Evolutionary conservation across 2,113 vertebrate species (phyloP).

Genomic region (Nesogale talazaci): DNA sequence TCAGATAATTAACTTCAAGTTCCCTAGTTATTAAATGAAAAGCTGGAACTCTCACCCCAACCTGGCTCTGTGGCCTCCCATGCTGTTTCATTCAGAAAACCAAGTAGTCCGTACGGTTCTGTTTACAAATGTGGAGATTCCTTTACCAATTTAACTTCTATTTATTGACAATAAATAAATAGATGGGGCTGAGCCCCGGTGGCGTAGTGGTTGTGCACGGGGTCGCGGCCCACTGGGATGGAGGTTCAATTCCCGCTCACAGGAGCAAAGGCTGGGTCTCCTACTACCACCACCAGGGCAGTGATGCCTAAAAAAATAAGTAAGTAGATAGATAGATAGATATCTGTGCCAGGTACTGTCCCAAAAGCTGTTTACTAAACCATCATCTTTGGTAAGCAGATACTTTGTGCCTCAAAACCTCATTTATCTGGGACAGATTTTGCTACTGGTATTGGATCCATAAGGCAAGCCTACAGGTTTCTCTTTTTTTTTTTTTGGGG

Average conservation of each 20-base stretch:
- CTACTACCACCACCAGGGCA: too few relatives aligned
- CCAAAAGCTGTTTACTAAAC: neutral
- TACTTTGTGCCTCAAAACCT: slow-evolving; percentile 1
- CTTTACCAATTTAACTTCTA: neutral
- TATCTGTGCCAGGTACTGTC: neutral
- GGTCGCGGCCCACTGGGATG: too few relatives aligned
- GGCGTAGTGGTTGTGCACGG: too few relatives aligned
- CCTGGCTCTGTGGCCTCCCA: neutral
- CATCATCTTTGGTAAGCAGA: neutral
- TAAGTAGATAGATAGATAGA: too few relatives aligned
- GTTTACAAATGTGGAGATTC: neutral
- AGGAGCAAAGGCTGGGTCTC: too few relatives aligned
- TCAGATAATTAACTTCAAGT: too few relatives aligned
- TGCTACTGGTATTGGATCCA: neutral
- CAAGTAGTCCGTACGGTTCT: neutral
- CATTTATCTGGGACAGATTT: neutral
- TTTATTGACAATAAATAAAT: too few relatives aligned
- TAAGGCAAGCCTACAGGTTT: neutral
- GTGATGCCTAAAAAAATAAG: too few relatives aligned
- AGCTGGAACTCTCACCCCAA: neutral
- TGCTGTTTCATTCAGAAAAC: neutral
- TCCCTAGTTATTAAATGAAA: slow-evolving; percentile 18
- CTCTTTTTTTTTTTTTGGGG: too few relatives aligned
- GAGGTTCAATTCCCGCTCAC: too few relatives aligned
- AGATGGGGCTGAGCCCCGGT: too few relatives aligned